Evolutionary conservation across 2,888 invertebrate species (phyloP), one percentile per base, ranked within the genome.

Genomic region (Amitus sp.): DNA sequence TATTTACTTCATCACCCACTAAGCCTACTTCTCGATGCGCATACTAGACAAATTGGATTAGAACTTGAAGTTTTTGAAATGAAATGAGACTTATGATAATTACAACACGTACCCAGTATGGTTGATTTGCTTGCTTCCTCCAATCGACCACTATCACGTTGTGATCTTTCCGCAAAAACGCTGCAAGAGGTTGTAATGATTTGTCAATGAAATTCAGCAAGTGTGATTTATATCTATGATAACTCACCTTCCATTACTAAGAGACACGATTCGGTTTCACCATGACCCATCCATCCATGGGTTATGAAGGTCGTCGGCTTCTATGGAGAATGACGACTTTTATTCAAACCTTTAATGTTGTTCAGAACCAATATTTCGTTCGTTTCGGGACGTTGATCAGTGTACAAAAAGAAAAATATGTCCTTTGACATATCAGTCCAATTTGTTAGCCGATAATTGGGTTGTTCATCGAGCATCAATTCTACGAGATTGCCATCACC

Each of bases 281-380:
- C n/a, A n/a, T n/a, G n/a, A n/a, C n/a, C n/a, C 1, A 69, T 49
- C 78, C 78, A 78, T 28, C 78, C 78, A 33, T 78, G 78, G 2
- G 39, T 39, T 13, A 39, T 17, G 7, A 39, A 12, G 7, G 7
- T 39, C 15, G 39, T 39, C 15, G 39, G 39, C 15, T 39, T 39
- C 15, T 39, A 15, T 2, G 39, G 15, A 13, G 12, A 9, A 39
- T 15, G 74, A 9, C 52, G 13, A 28, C 67, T 72, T 0, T 45
- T 45, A 1, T 34, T 39, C 28, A 77, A 30, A 10, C 42, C n/a
- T 0, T 62, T 28, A 1, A 20, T 18, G 3, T 77, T 69, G n/a
- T 61, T 27, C 2, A 71, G 2, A 12, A 42, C 34, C 4, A 77
- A n/a, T 1, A 0, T 0, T 12, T 72, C 49, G 12, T 15, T 15